A percentile compares a stretch with the other conserved stretches of the same genome.
Evolutionary conservation across 1,140 invertebrate genomes (phyloP).

Genomic region (Anoplolepis gracilipes): DNA sequence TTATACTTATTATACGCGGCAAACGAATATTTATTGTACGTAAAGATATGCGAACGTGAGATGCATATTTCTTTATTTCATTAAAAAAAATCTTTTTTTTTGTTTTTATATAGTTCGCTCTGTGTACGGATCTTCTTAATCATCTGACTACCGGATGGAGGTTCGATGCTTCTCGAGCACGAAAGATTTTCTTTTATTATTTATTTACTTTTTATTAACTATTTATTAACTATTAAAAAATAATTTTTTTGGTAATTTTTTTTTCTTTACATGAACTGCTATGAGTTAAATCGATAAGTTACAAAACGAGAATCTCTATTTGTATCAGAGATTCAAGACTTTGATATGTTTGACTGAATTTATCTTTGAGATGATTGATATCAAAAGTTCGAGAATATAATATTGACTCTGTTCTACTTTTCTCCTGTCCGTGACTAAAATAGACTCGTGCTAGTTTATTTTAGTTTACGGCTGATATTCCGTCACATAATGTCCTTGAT

Average conservation of each 20-base stretch:
- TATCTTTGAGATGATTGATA: constrained; percentile 21
- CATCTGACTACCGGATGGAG: neutral
- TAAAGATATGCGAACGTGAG: constrained; percentile 13
- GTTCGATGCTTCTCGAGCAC: constrained; percentile 12
- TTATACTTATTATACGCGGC: constrained; percentile 19
- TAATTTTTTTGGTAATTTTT: neutral
- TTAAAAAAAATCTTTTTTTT: constrained; percentile 36
- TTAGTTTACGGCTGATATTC: constrained; percentile 21
- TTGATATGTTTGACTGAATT: constrained; percentile 10
- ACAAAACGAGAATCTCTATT: constrained; percentile 6
- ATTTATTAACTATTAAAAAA: neutral
- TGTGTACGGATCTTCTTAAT: neutral
- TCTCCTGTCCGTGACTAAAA: constrained; percentile 2
- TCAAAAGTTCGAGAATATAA: constrained; percentile 8
- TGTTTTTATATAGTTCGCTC: neutral
- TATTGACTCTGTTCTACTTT: constrained; percentile 36
- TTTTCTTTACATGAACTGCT: neutral
- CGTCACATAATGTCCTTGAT: constrained; percentile 15
- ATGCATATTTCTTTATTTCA: constrained; percentile 44
- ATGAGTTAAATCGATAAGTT: neutral
- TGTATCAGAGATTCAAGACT: neutral
- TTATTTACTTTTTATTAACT: too few relatives aligned
- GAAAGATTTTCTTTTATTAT: constrained; percentile 24
- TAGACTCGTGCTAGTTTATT: constrained; percentile 20
- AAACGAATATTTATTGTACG: constrained; percentile 36